Percentiles rank a stretch among this genome's conserved stretches.
Evolutionary conservation across 2,888 invertebrate species (phyloP).

Genomic region (Cataglyphis cursor): DNA sequence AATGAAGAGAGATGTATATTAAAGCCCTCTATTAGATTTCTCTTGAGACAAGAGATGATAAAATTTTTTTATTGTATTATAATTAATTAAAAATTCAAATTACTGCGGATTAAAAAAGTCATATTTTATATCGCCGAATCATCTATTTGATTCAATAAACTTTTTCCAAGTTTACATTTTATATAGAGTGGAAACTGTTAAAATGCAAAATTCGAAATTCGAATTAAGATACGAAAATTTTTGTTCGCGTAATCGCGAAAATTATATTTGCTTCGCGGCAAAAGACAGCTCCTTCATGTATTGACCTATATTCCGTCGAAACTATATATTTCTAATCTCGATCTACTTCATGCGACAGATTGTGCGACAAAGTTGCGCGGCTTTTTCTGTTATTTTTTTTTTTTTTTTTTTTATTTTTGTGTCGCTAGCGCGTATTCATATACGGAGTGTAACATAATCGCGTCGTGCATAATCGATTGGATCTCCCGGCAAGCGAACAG

Average conservation of each 20-base stretch:
- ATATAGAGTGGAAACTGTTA: not conserved
- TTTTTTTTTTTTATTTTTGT: conserved; percentile 1
- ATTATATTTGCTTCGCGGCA: conserved; percentile 1
- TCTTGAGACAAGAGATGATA: not conserved
- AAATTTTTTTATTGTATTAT: not conserved
- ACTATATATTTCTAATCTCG: conserved; percentile 30
- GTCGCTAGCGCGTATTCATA: conserved; percentile 13
- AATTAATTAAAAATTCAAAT: not conserved
- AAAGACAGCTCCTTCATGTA: conserved; percentile 2
- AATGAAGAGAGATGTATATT: not conserved
- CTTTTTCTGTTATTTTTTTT: conserved; percentile 26
- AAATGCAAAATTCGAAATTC: not conserved
- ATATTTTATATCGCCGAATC: not conserved
- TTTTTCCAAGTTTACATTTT: not conserved
- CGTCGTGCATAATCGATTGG: conserved; percentile 34
- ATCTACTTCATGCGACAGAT: conserved; percentile 30
- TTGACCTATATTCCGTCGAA: not conserved
- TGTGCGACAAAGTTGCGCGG: conserved; percentile 25
- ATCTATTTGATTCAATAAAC: not conserved
- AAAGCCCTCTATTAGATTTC: not conserved
- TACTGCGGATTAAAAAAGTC: not conserved
- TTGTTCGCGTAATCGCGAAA: not conserved
- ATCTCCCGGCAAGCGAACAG: not conserved
- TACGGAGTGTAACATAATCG: conserved; percentile 9
- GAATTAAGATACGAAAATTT: not conserved